Conservation (phyloP, 1,140 invertebrate species). For the Oscheius sp. region DNA sequence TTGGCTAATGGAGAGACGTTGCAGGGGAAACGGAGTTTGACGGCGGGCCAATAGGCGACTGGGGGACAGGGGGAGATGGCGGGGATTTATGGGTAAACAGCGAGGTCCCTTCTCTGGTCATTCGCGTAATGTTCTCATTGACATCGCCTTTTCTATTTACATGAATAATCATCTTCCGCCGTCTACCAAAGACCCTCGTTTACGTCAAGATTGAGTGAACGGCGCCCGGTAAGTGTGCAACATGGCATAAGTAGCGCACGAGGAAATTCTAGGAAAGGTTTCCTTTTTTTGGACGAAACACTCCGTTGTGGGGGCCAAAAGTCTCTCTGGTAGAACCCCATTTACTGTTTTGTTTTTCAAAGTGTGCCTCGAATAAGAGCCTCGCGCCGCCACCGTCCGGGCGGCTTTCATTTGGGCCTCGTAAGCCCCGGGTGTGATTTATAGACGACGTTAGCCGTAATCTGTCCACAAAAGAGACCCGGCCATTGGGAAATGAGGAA, state of each 20-base stretch:
- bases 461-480: background rate
- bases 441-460: background rate
- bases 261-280: background rate
- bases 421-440: background rate
- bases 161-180: background rate
- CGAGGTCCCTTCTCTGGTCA: no score
- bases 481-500: background rate
- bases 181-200: background rate
- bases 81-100: no score
- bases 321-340: background rate
- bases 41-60: no score
- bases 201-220: background rate
- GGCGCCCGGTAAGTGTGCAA: background rate
- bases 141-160: constrained; percentile 2
- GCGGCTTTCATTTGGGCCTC: no score
- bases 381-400: no score
- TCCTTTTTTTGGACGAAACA: no score
- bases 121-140: no score
- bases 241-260: background rate
- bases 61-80: no score
- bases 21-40: no score
- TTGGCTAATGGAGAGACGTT: no score
- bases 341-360: background rate
- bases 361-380: background rate
- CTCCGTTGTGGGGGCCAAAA: background rate